Evolutionary conservation across 2,113 vertebrate species (phyloP).

Genomic region (Lontra canadensis): DNA sequence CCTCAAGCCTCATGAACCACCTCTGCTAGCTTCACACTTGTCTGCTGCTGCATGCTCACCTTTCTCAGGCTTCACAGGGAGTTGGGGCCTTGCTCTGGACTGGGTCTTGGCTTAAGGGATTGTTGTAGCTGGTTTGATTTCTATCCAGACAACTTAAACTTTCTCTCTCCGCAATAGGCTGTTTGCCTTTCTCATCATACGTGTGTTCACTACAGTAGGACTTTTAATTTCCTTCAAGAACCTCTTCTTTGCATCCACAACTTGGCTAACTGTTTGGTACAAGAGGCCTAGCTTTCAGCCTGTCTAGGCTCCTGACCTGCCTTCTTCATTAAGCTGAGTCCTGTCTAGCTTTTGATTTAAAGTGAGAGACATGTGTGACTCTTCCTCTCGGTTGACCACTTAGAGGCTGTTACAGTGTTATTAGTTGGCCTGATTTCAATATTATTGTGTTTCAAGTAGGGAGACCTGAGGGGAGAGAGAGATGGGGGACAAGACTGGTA

Average conservation of each 20-base stretch:
- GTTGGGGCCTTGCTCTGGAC: neutral
- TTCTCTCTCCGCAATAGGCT: neutral
- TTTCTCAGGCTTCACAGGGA: neutral
- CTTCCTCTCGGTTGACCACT: neutral
- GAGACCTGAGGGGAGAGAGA: neutral
- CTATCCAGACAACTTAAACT: neutral
- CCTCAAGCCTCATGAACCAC: neutral
- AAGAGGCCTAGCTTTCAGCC: neutral
- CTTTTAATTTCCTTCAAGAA: neutral
- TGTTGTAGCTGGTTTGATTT: neutral
- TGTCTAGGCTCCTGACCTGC: neutral
- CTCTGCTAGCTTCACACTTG: neutral
- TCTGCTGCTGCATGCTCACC: neutral
- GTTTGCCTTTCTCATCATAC: neutral
- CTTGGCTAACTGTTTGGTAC: neutral
- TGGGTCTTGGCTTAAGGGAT: neutral
- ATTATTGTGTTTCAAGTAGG: neutral
- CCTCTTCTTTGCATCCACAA: neutral
- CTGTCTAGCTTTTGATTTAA: neutral
- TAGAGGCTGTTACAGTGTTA: neutral
- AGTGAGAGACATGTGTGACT: neutral
- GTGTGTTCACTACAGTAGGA: neutral
- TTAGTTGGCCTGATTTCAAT: neutral
- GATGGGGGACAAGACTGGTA: neutral
- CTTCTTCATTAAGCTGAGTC: neutral